Evolutionary conservation across 1,140 invertebrate species (phyloP), one percentile per base, ranked within the genome.

Genomic region (Tetramorium parvispinum): DNA sequence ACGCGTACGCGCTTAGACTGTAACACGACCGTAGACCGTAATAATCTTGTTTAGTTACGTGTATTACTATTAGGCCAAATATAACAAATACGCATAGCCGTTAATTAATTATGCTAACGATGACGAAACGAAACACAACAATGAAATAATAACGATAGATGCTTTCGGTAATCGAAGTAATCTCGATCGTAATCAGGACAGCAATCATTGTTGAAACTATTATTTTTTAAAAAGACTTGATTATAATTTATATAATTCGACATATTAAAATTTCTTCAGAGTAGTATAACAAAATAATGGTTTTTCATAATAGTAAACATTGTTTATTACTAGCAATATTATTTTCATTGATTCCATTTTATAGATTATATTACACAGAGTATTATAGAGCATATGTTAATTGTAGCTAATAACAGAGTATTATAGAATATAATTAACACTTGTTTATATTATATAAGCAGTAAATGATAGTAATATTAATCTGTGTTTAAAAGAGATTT

Each of bases 1-100:
- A 89, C 75, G 75, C 82, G 66, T 85, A 87, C 55, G 85, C 88
- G 85, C 85, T 87, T 90, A 90, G 88, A 85, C 59, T 55, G 78
- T 90, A 90, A 89, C 55, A 61, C 53, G 57, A 71, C 27, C 57
- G 21, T 86, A 73, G 46, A 49, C 4, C 65, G 83, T 71, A 71
- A 82, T 77, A 82, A 87, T 70, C 83, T 65, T 71, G 88, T 87
- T 90, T 87, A 89, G 88, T 75, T 89, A 89, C 88, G 49, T 85
- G 85, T 90, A 90, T 76, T 89, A 89, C 32, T 85, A 81, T 79
- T 89, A 89, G 88, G 78, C 77, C 73, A 86, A 89, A 90, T 85
- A 77, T 89, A 87, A 87, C 73, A 79, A 82, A 55, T 76, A 70
- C 59, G 51, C 61, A 75, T 89, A 87, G 85, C 85, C 57, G 75